Conservation (phyloP, 2,888 invertebrate species). For the Drosophila leonis region DNA sequence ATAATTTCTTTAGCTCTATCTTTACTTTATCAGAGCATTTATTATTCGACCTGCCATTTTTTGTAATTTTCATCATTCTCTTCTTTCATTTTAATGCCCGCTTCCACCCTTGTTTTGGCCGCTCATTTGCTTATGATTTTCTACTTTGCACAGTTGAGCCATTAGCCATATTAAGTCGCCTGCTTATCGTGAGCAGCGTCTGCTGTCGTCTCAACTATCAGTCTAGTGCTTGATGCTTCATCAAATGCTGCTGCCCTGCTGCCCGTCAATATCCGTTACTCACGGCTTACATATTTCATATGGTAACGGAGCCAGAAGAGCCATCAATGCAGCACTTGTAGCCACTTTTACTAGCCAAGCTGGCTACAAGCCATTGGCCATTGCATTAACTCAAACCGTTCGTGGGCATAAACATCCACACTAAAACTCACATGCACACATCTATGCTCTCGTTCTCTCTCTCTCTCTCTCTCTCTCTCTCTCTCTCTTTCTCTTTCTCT, state of each 20-base stretch:
- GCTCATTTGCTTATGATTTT: constrained; percentile 45
- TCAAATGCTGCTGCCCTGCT: constrained; percentile 32
- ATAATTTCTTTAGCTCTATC: neutral
- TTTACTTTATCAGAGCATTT: too few relatives aligned
- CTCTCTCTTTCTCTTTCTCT: too few relatives aligned
- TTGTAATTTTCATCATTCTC: neutral
- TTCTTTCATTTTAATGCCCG: neutral
- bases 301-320: constrained; percentile 5
- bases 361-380: constrained; percentile 51
- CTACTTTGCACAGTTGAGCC: constrained; percentile 27
- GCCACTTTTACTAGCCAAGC: constrained; percentile 56
- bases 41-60: neutral
- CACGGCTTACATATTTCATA: constrained; percentile 52
- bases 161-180: constrained; percentile 48
- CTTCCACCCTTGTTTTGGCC: constrained; percentile 3
- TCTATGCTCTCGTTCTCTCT: constrained; percentile 6
- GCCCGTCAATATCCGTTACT: constrained; percentile 30
- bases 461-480: neutral
- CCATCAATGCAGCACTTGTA: constrained; percentile 50
- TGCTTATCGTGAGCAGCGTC: constrained; percentile 16
- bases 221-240: constrained; percentile 29
- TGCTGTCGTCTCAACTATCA: neutral
- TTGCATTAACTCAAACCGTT: constrained; percentile 70
- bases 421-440: constrained; percentile 47
- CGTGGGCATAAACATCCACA: constrained; percentile 57